Base-by-base conservation (phyloP, 1,140 invertebrate genomes). In the Scaptomyza pallida region DNA sequence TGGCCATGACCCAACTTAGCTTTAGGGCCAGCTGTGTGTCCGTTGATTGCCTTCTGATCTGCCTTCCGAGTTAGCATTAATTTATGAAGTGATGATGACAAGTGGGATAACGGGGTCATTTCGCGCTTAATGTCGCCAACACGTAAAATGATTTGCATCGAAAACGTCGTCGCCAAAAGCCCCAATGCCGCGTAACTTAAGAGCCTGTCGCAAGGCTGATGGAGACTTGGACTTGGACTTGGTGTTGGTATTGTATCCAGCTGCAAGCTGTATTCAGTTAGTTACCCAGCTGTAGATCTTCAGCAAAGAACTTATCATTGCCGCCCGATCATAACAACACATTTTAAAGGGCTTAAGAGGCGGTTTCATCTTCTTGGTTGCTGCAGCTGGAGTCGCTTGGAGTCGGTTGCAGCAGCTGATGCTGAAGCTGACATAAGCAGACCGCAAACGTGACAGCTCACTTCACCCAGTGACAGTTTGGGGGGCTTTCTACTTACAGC, bases 61-160 rank as follows among this genome's bases (percentile, higher is more conserved):
- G 55, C 69, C 71, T 80, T 55, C 76, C 60, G 67, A 76, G 60
- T 72, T 81, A 63, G 78, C 86, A 82, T 89, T 89, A 89, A 89
- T 89, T 89, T 89, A 89, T 89, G 86, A 89, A 89, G 86, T 89
- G 86, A 89, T 82, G 86, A 89, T 89, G 86, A 89, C 86, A 89
- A 89, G 86, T 89, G 86, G 86, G 86, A 89, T 89, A 89, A 89
- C 82, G 86, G 88, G 86, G 86, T 89, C 86, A 89, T 89, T 89
- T 89, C 86, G 86, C 61, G 81, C 86, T 89, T 89, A 89, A 89
- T 89, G 86, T 89, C 86, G 86, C 86, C 86, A 89, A 89, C 81
- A 89, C 81, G 78, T 89, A 89, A 82, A 89, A 89, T 89, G 79
- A 89, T 89, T 89, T 89, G 83, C 83, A 89, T 88, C 85, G 74